Evolutionary conservation across 1,140 invertebrate species (phyloP).

Genomic region (Dendroctonus ponderosae): DNA sequence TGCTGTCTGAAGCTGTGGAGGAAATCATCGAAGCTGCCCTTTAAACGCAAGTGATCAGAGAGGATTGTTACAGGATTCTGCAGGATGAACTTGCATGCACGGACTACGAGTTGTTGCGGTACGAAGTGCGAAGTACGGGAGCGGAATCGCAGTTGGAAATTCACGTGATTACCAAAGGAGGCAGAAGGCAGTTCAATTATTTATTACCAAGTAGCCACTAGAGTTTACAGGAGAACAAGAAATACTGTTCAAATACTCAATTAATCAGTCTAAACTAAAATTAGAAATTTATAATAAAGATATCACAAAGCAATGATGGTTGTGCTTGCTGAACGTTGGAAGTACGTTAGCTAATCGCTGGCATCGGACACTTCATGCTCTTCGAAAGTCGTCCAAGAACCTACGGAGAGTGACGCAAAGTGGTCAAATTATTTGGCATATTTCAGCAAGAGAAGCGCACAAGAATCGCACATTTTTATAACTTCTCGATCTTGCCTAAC

Average conservation of each 20-base stretch:
- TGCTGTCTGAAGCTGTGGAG: conserved; percentile 20
- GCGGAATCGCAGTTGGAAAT: conserved; percentile 11
- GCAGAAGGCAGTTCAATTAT: neutral
- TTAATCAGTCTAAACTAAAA: no score
- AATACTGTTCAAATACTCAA: neutral
- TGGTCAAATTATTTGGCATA: neutral
- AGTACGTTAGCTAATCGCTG: no score
- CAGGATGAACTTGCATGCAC: conserved; percentile 12
- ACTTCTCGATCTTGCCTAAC: no score
- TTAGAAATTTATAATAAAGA: no score
- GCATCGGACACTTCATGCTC: conserved; percentile 25
- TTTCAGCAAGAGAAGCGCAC: no score
- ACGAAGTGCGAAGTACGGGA: conserved; percentile 1
- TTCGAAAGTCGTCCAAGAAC: conserved; percentile 31
- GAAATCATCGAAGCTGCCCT: conserved; percentile 19
- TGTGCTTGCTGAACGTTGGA: no score
- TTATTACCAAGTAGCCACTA: conserved; percentile 12
- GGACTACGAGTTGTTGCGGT: conserved; percentile 13
- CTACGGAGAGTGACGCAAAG: conserved; percentile 3
- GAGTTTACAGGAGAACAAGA: conserved; percentile 3
- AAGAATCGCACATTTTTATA: no score
- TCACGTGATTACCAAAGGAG: neutral
- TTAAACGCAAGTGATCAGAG: conserved; percentile 18
- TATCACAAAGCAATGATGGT: no score
- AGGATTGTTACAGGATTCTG: conserved; percentile 29